Base-by-base conservation (phyloP, 2,888 invertebrate species). In the Macropis europaea region DNA sequence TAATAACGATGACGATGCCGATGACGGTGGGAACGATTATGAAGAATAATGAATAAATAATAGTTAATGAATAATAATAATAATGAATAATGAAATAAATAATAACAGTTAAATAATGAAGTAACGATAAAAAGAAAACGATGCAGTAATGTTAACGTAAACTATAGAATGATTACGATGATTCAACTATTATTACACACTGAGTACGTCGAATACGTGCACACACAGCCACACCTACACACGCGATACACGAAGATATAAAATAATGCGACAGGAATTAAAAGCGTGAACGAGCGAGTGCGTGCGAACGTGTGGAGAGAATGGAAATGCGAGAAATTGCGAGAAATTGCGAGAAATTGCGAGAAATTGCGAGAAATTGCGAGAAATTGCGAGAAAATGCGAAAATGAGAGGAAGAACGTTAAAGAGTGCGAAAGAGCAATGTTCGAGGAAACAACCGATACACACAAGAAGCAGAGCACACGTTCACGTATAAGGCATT, bases 121-220 rank as follows among this genome's bases (percentile, higher is more conserved):
- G 57, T 59, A 73, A 45, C 9, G 30, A 22, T 28, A 34, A 75
- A 34, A 50, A 43, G 56, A 53, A 76, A 68, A 54, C 64, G 68
- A 66, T 67, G 63, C 67, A 66, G 62, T 70, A 76, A 77, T 40
- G 64, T 81, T 79, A 67, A 77, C 68, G 70, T 81, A 77, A 76
- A 76, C 56, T 59, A 79, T 81, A 81, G 79, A 76, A 76, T 64
- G 63, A 82, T 80, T 74, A 73, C 66, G 77, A 80, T 72, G 52
- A 67, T n/a, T n/a, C 56, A 72, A 75, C 66, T 76, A 76, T 76
- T 77, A 71, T 75, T 75, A 77, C 62, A 72, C 75, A 63, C 68
- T 74, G 59, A 57, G 47, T 67, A 56, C 54, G 74, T 69, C 66
- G 68, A 56, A 69, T 38, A 61, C 69, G 50, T 36, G 54, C 60